These are phyloP conservation scores for Amphipyra tragopoginis DNA, from an alignment of 2,888 invertebrate species.

Conservation along the genomic window DNA sequence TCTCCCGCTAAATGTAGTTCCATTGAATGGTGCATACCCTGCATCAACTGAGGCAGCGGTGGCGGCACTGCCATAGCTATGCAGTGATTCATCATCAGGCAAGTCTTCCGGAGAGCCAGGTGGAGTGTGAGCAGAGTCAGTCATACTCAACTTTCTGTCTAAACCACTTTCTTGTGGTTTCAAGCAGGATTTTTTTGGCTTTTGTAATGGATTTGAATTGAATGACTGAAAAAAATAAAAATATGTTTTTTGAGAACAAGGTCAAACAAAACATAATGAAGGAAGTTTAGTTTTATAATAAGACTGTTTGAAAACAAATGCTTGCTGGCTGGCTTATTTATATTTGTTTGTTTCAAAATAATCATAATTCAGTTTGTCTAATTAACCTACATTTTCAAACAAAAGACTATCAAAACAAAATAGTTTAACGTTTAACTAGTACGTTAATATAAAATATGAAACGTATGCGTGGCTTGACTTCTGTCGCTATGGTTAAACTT, in stretches of 20 bases:
- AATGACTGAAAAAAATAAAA: slow-evolving; percentile 81
- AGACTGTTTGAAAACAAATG: slow-evolving; percentile 27
- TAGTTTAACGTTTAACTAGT: no score
- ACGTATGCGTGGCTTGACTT: slow-evolving; percentile 54
- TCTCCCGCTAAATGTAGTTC: slow-evolving; percentile 92
- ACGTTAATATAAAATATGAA: slow-evolving; percentile 23
- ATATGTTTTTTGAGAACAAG: slow-evolving; percentile 23
- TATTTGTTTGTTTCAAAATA: not conserved
- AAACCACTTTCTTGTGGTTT: slow-evolving; percentile 78
- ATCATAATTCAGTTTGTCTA: not conserved
- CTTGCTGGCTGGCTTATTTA: not conserved
- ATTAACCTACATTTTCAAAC: slow-evolving; percentile 18
- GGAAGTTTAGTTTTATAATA: slow-evolving; percentile 1
- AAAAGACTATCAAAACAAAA: slow-evolving; percentile 27
- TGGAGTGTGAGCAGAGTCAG: slow-evolving; percentile 89
- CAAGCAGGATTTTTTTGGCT: slow-evolving; percentile 80
- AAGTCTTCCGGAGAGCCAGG: slow-evolving; percentile 91
- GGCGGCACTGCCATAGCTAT: slow-evolving; percentile 94
- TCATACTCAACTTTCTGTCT: slow-evolving; percentile 81
- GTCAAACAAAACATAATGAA: slow-evolving; percentile 6
- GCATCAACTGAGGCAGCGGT: slow-evolving; percentile 95
- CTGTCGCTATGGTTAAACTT: slow-evolving; percentile 67
- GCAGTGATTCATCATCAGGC: slow-evolving; percentile 94
- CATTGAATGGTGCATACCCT: slow-evolving; percentile 94
- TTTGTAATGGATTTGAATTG: slow-evolving; percentile 79